Base-by-base conservation (phyloP, 2,797 vertebrate species). In the Ceryle rudis region DNA sequence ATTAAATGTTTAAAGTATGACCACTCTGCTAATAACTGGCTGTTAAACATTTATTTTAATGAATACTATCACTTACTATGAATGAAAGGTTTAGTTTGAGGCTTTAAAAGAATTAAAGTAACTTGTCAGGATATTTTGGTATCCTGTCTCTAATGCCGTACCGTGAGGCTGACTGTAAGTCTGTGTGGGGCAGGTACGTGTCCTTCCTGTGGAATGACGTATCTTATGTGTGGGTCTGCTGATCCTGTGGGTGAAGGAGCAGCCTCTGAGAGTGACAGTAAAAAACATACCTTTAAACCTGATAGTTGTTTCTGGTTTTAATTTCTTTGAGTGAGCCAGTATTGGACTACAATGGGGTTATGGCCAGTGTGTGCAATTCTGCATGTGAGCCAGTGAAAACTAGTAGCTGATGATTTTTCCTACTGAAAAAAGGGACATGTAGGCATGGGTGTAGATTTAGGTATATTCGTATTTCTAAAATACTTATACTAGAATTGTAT, bases 1-100 rank as follows among this genome's bases (percentile, higher is more conserved):
- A 96, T 96, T n/a, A 78, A 95, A 95, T 72, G 94, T 94, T 95
- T 82, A 70, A 87, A 83, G 95, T 95, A 80, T 95, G 96, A 49
- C 44, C 93, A 42, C 92, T 96, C 73, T 80, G 90, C 79, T 97
- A 37, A 87, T 97, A 26, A 29, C 69, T 91, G 73, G 46, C 94
- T 94, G 85, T 73, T 93, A 90, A 94, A 92, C 58, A 64, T 97
- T 97, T 95, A 52, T 93, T 96, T 94, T 82, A 78, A 29, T 73
- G 80, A 91, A 52, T 74, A 5, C 31, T 71, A 19, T 93, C 78
- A 42, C 71, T 89, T 82, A 33, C 51, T 96, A 71, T 35, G 37
- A 83, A 88, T 39, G 41, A 90, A 82, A 74, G 17, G 22, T 83
- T 95, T 93, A 52, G 52, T 64, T 29, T 49, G 37, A 57, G 81